Conservation (phyloP, 2,797 vertebrate genomes). For the Pampus argenteus region DNA sequence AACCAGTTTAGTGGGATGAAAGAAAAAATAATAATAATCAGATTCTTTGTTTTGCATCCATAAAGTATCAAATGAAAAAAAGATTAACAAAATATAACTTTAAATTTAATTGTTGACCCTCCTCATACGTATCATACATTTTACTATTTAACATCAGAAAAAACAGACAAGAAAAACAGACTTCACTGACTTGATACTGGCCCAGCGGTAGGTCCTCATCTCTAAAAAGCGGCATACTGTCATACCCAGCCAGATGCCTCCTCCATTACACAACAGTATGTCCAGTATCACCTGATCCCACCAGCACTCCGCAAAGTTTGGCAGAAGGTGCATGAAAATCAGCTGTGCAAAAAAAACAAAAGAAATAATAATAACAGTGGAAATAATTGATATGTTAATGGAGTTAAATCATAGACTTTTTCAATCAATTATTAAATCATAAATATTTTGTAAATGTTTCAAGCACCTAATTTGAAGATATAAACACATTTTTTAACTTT, state of each 20-base stretch:
- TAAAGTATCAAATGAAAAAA: neutral
- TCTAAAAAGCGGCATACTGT: conserved; percentile 93
- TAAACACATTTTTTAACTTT: no score
- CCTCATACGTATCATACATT: no score
- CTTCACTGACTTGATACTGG: conserved; percentile 93
- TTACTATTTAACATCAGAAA: no score
- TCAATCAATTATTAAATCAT: neutral
- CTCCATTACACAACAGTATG: conserved; percentile 96
- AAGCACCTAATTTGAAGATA: neutral
- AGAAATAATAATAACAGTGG: neutral
- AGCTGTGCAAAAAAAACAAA: conserved; percentile 81
- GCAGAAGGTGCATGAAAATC: conserved; percentile 99
- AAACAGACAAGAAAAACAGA: neutral
- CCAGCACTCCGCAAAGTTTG: conserved; percentile 99
- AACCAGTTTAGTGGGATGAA: no score
- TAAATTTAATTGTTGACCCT: no score
- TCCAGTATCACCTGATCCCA: conserved; percentile 99
- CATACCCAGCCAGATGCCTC: conserved; percentile 98
- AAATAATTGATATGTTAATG: neutral
- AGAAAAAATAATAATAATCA: no score
- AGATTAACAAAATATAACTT: neutral
- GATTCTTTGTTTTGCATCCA: no score
- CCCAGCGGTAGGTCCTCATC: conserved; percentile 97
- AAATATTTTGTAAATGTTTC: neutral
- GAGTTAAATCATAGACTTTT: neutral